These are phyloP conservation scores for Andrena dorsata DNA, from an alignment of 2,888 invertebrate species.

Conservation along the genomic window DNA sequence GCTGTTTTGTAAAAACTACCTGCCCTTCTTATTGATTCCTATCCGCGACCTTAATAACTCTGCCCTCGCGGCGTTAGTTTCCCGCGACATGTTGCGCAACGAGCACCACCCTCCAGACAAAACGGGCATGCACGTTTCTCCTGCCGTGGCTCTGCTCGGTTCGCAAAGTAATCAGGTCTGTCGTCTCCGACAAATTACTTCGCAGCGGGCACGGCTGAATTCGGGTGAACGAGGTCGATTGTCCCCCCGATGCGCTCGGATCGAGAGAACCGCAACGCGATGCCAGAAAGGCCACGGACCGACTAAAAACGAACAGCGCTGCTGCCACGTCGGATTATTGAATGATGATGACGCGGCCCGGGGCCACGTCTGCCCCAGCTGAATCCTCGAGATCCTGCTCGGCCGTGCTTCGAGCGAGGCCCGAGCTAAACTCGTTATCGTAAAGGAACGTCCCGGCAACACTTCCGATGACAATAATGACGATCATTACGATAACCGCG, in stretches of 20 bases:
- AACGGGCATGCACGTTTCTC: not conserved
- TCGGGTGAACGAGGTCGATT: not conserved
- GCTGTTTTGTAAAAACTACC: slow-evolving; percentile 13
- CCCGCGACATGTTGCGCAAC: not conserved
- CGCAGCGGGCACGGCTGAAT: not conserved
- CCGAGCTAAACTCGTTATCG: slow-evolving; percentile 51
- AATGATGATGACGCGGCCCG: slow-evolving; percentile 74
- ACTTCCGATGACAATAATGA: slow-evolving; percentile 68
- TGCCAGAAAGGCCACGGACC: slow-evolving; percentile 2
- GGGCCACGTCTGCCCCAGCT: slow-evolving; percentile 65
- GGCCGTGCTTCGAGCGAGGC: not conserved
- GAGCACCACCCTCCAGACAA: not conserved
- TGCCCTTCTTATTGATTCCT: slow-evolving; percentile 15
- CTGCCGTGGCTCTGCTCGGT: not conserved
- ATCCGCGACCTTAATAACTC: slow-evolving; percentile 22
- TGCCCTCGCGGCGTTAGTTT: not conserved
- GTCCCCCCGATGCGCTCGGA: not conserved
- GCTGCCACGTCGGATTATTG: slow-evolving; percentile 71
- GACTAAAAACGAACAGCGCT: slow-evolving; percentile 49
- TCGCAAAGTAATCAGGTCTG: not conserved
- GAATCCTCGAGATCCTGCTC: slow-evolving; percentile 23
- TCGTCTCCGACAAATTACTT: slow-evolving; percentile 1
- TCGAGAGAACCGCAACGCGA: not conserved
- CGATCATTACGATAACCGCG: slow-evolving; percentile 67
- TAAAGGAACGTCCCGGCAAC: slow-evolving; percentile 52